Conservation (phyloP, 2,888 invertebrate species). For the Plebejus argus region DNA sequence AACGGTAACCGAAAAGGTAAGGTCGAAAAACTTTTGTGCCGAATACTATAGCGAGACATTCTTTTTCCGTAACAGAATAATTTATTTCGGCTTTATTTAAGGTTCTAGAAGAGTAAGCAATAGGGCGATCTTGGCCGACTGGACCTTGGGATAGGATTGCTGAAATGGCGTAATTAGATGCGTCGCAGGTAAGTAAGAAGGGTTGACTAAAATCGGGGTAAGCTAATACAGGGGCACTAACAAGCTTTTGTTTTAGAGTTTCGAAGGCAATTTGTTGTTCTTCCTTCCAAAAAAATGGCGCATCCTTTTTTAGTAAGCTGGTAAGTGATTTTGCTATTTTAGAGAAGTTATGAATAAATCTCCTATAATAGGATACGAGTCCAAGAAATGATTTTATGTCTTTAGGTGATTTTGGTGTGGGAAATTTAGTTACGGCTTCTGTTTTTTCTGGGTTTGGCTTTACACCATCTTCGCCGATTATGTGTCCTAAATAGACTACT, state of each 20-base stretch:
- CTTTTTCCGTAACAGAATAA: conserved; percentile 39
- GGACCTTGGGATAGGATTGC: conserved; percentile 35
- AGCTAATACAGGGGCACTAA: too few relatives aligned
- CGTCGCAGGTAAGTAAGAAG: conserved; percentile 41
- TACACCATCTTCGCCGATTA: too few relatives aligned
- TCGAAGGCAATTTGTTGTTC: background rate
- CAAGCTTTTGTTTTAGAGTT: background rate
- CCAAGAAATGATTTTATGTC: too few relatives aligned
- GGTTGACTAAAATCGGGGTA: too few relatives aligned
- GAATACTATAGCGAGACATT: too few relatives aligned
- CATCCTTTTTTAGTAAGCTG: background rate
- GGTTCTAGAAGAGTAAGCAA: conserved; percentile 38
- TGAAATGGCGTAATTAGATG: conserved; percentile 40
- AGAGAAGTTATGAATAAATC: background rate
- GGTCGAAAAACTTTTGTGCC: conserved; percentile 35
- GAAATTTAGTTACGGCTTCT: too few relatives aligned
- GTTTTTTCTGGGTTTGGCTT: too few relatives aligned
- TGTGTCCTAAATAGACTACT: too few relatives aligned
- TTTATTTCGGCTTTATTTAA: conserved; percentile 44
- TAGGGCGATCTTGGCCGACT: conserved; percentile 34
- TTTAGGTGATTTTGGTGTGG: too few relatives aligned
- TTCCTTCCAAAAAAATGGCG: background rate
- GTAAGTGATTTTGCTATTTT: background rate
- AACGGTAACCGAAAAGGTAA: conserved; percentile 36
- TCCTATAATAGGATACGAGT: too few relatives aligned